Conservation (phyloP, 2,888 invertebrate genomes). For the Hirtodrosophila confusa region DNA sequence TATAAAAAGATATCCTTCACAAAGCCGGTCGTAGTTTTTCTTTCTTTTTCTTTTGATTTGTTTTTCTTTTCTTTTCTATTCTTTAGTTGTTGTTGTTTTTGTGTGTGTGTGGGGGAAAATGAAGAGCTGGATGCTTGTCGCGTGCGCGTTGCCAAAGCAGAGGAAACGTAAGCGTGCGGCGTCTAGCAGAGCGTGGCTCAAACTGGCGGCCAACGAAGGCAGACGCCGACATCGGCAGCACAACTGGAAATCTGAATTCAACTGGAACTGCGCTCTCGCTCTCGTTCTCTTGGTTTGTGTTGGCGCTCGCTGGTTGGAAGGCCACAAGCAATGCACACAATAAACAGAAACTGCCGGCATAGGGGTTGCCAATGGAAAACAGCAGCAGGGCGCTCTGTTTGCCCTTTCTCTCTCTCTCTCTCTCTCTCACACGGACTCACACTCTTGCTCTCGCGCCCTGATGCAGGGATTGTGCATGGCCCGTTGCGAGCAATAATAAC, state of each 20-base stretch:
- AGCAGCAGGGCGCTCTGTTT: constrained; percentile 21
- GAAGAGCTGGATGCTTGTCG: constrained; percentile 49
- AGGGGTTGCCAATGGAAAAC: constrained; percentile 51
- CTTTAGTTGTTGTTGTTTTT: constrained; percentile 13
- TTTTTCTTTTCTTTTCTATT: neutral
- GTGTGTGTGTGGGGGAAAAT: constrained; percentile 7
- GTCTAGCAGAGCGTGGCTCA: constrained; percentile 75
- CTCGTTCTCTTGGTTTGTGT: constrained; percentile 17
- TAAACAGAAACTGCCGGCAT: constrained; percentile 45
- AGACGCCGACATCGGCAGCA: constrained; percentile 37
- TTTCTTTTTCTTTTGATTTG: constrained; percentile 3
- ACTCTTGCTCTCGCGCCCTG: constrained; percentile 19
- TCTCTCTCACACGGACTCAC: constrained; percentile 2
- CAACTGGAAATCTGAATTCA: constrained; percentile 20
- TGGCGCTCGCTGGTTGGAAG: constrained; percentile 50
- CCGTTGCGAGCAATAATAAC: constrained; percentile 28
- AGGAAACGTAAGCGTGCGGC: constrained; percentile 66
- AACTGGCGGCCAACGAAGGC: constrained; percentile 70
- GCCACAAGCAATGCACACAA: constrained; percentile 33
- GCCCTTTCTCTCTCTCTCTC: constrained; percentile 1
- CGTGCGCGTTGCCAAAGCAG: constrained; percentile 50
- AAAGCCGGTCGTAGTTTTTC: constrained; percentile 41
- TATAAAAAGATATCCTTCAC: constrained; percentile 40
- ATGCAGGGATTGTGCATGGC: constrained; percentile 57
- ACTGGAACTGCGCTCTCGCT: constrained; percentile 39